Evolutionary conservation across 2,888 invertebrate species (phyloP), one percentile per base, ranked within the genome.

Genomic region (Rhingia campestris): DNA sequence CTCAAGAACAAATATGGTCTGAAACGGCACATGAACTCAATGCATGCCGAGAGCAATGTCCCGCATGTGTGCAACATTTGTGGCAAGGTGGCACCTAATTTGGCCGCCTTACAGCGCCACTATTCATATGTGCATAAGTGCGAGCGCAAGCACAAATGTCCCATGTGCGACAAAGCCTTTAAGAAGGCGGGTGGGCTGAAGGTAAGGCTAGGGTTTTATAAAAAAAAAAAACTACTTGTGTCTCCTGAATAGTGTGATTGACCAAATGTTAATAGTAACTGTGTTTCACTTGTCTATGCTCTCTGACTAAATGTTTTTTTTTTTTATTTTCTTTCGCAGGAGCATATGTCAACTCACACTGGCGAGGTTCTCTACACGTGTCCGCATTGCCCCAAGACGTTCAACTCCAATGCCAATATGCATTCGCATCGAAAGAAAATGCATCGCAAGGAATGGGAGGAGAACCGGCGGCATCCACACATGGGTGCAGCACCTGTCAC

Each of bases 141-240:
- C 54, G 88, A 88, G 3, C 88, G 89, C 3, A 88, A 87, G 4
- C 89, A 91, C 67, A 88, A 88, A 41, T 91, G 91, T 59, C 88
- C 88, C 2, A 89, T 91, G 88, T 91, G 91, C 75, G 89, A 89
- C 4, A 91, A 91, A 74, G 89, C 89, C 3, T 91, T 91, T 53
- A 91, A 91, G 59, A 87, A 89, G 1, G 87, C 90, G 1, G 88
- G 87, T 32, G 88, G 88, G 30, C 82, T 90, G 43, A 88, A 87
- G 61, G 89, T 90, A 81, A 82, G 22, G 22, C 22, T 22, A 22
- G 10, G 3, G 4, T 22, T n/a, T 41, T 49, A 35, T 5, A 5
- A 2, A 43, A 35, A 4, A 3, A 5, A 2, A 43, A 35, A 4
- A 3, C 1, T 2, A 5, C 0, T 47, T 51, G n/a, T 51, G 12